phyloP scores from a whole-genome alignment of 2,113 vertebrate genomes.

The Bagarius yarrelli region DNA sequence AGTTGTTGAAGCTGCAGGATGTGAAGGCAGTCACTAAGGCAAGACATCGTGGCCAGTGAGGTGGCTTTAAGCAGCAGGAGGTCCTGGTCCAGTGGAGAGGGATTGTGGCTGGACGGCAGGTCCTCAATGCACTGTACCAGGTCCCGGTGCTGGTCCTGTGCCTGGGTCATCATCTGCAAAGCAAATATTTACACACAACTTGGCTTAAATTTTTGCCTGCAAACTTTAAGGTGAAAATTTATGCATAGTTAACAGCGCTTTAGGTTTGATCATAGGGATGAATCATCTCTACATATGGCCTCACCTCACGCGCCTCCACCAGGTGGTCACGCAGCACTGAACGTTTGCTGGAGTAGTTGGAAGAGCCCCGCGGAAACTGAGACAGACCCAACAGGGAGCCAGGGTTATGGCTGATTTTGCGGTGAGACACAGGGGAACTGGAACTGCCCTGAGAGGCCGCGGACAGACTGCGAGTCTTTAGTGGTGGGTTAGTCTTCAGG shows the following conservation, averaged over 20 bases:
- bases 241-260: background rate
- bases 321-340: conserved; percentile 91
- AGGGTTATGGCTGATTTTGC: conserved; percentile 85
- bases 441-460: conserved; percentile 89
- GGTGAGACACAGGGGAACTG: conserved; percentile 85
- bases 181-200: background rate
- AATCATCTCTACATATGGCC: conserved; percentile 39
- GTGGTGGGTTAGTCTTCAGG: conserved; percentile 88
- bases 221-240: background rate
- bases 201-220: background rate
- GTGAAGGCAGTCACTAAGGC: conserved; percentile 95
- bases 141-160: conserved; percentile 92
- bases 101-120: conserved; percentile 83
- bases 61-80: conserved; percentile 97
- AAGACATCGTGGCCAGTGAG: conserved; percentile 97
- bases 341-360: conserved; percentile 76
- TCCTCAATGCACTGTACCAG: conserved; percentile 91
- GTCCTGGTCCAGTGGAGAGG: conserved; percentile 92
- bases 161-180: conserved; percentile 91
- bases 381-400: conserved; percentile 80
- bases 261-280: background rate
- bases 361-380: conserved; percentile 77
- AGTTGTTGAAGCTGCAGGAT: conserved; percentile 95
- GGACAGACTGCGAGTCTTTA: conserved; percentile 93
- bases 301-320: conserved; percentile 91